Conservation (phyloP, 1,140 invertebrate species). For the Antheraea mylitta region DNA sequence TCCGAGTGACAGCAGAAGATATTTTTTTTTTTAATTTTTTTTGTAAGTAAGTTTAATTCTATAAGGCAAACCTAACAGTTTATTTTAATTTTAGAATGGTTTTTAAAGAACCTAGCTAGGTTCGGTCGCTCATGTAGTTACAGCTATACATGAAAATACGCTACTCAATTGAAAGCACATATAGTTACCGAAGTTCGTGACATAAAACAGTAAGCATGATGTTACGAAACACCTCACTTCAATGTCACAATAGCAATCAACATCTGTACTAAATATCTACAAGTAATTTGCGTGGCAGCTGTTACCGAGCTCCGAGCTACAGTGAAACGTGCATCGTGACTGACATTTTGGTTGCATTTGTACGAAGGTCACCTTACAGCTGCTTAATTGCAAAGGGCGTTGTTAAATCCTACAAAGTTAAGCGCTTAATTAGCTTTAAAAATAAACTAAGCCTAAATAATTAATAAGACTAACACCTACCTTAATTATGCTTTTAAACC, state of each 20-base stretch:
- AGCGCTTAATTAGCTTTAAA: not conserved
- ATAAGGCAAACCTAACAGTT: too few species aligned
- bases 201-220: constrained; percentile 5
- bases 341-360: not conserved
- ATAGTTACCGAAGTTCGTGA: constrained; percentile 15
- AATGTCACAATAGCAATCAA: constrained; percentile 50
- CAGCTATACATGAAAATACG: not conserved
- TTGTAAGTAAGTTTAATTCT: too few species aligned
- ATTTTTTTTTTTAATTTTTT: too few species aligned
- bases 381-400: not conserved
- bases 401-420: not conserved
- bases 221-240: constrained; percentile 20
- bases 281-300: constrained; percentile 36
- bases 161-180: not conserved
- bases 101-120: too few species aligned
- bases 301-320: constrained; percentile 1
- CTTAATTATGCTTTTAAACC: not conserved
- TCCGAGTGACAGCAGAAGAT: too few species aligned
- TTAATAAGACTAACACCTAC: not conserved
- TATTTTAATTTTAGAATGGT: too few species aligned
- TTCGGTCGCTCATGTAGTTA: too few species aligned
- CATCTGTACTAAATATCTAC: constrained; percentile 27
- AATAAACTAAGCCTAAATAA: not conserved
- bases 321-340: not conserved
- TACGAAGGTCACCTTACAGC: not conserved